Evolutionary conservation across 2,113 vertebrate species (phyloP).

Genomic region (Piaya cayana): DNA sequence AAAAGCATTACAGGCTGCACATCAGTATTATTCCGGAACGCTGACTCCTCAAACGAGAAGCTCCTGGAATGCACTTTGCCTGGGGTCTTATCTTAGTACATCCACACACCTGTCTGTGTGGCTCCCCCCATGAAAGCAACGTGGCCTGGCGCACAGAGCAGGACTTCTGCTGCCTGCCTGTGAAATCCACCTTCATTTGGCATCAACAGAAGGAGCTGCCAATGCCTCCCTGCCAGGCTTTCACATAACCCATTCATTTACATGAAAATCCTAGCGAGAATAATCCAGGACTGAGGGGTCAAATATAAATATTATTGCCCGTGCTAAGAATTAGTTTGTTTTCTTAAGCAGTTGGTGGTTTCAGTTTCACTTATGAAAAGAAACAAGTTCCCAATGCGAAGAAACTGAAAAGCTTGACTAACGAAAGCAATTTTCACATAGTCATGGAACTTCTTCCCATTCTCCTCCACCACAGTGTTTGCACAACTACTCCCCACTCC

Average conservation of each 20-base stretch:
- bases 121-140: accelerated
- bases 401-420: not conserved
- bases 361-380: not conserved
- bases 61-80: not conserved
- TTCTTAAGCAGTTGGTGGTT: not conserved
- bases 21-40: not conserved
- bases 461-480: not conserved
- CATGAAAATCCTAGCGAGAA: not conserved
- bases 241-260: not conserved
- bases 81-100: not conserved
- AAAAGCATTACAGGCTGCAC: not conserved
- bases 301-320: not conserved
- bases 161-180: not conserved
- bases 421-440: not conserved
- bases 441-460: not conserved
- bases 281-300: not conserved
- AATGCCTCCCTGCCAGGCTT: not conserved
- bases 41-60: not conserved
- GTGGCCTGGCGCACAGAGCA: accelerated
- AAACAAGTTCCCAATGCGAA: not conserved
- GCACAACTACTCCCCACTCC: not conserved
- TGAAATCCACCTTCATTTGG: not conserved
- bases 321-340: not conserved
- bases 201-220: not conserved
- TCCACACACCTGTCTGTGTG: not conserved